A percentile compares a stretch with the other conserved stretches of the same genome.
Conservation (phyloP, 2,797 vertebrate genomes). For the Denticeps clupeoides region DNA sequence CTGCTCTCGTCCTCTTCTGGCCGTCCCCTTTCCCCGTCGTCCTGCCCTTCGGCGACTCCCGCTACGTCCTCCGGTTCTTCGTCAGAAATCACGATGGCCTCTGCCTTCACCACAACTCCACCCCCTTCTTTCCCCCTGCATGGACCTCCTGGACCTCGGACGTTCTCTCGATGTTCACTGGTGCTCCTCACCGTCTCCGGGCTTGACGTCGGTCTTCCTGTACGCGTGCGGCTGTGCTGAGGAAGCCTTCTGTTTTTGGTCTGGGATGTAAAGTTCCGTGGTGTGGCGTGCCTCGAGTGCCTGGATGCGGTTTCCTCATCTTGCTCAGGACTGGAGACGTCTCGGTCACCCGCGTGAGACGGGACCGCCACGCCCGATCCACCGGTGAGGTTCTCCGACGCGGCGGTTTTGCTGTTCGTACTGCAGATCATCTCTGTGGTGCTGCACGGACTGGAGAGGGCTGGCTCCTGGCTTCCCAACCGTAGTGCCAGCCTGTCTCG, state of each 20-base stretch:
- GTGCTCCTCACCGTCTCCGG: background rate
- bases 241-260: too few relatives aligned
- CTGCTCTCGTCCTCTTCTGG: slow-evolving; percentile 48
- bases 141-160: slow-evolving; percentile 1
- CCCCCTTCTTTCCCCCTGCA: slow-evolving; percentile 18
- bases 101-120: slow-evolving; percentile 68
- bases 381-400: slow-evolving; percentile 31
- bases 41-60: slow-evolving; percentile 11
- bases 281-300: slow-evolving; percentile 12
- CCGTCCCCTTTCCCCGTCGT: slow-evolving; percentile 25
- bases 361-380: slow-evolving; percentile 24
- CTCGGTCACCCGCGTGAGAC: slow-evolving; percentile 28
- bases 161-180: slow-evolving; percentile 1
- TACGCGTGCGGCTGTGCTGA: too few relatives aligned
- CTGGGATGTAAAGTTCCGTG: slow-evolving; percentile 25
- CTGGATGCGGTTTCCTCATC: background rate
- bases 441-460: slow-evolving; percentile 77
- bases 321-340: slow-evolving; percentile 22
- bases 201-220: too few relatives aligned
- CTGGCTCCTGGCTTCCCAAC: slow-evolving; percentile 38
- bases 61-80: slow-evolving; percentile 70
- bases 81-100: slow-evolving; percentile 86
- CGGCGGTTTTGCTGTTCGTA: slow-evolving; percentile 46
- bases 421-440: slow-evolving; percentile 65
- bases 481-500: slow-evolving; percentile 23